These are phyloP conservation scores for Tragelaphus eurycerus DNA, from an alignment of 2,797 vertebrate species.

Conservation along the genomic window DNA sequence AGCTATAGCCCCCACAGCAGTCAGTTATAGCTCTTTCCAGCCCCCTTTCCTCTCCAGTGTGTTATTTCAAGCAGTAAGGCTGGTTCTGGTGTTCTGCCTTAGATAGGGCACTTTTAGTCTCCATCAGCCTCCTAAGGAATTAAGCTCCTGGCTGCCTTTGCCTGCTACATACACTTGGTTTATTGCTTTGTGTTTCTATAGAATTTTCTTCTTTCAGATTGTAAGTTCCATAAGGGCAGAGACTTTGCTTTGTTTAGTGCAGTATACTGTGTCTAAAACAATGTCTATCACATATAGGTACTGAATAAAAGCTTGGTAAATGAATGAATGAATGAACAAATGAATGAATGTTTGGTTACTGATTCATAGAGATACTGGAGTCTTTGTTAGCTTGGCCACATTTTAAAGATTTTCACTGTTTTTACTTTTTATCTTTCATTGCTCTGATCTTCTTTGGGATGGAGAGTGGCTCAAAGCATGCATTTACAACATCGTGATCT, in stretches of 20 bases:
- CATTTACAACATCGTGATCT: background rate
- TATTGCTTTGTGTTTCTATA: background rate
- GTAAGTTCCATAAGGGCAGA: background rate
- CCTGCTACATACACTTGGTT: background rate
- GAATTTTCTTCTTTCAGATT: background rate
- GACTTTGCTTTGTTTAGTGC: background rate
- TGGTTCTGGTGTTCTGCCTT: background rate
- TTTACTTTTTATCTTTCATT: constrained; percentile 32
- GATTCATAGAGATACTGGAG: background rate
- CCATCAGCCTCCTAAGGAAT: background rate
- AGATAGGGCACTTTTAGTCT: background rate
- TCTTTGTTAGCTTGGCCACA: background rate
- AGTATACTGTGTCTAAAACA: background rate
- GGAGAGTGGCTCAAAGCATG: background rate
- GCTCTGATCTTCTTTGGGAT: background rate
- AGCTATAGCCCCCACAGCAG: background rate
- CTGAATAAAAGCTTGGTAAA: background rate
- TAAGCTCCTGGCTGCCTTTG: background rate
- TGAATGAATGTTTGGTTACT: background rate
- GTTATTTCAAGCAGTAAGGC: background rate
- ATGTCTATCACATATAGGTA: background rate
- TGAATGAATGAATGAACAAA: background rate
- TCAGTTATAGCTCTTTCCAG: background rate
- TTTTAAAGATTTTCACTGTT: background rate
- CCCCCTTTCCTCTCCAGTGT: background rate